phyloP scores from a whole-genome alignment of 1,140 invertebrate genomes.

The Diplogasteroides magnus region DNA sequence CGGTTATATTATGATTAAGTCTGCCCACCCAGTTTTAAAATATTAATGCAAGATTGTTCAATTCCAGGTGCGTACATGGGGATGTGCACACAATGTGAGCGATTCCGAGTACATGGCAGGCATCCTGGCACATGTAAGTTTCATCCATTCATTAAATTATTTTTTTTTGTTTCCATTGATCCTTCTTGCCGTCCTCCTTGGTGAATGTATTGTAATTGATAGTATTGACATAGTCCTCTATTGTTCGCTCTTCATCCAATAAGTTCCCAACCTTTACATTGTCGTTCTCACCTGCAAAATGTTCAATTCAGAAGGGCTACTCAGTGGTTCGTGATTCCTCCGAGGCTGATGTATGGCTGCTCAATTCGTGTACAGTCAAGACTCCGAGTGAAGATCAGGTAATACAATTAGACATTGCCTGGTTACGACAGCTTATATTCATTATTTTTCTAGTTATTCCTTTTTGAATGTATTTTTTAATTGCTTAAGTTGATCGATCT shows the following conservation, averaged over 20 bases:
- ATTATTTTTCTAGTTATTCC: background rate
- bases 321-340: slow-evolving; percentile 66
- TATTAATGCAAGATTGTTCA: too few species aligned
- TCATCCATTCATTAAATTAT: slow-evolving; percentile 41
- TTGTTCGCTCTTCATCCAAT: too few species aligned
- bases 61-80: slow-evolving; percentile 93
- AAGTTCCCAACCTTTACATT: too few species aligned
- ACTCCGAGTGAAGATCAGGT: slow-evolving; percentile 94
- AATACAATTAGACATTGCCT: slow-evolving; percentile 55
- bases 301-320: slow-evolving; percentile 28
- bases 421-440: background rate
- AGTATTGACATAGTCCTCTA: too few species aligned
- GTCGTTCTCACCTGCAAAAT: too few species aligned
- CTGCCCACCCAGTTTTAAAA: too few species aligned
- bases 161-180: slow-evolving; percentile 4
- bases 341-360: slow-evolving; percentile 81
- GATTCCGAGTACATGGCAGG: slow-evolving; percentile 95
- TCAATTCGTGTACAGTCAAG: slow-evolving; percentile 97
- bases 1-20: too few species aligned
- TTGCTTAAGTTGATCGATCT: background rate
- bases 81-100: slow-evolving; percentile 90
- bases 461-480: background rate
- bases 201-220: background rate
- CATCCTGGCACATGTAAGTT: slow-evolving; percentile 63
- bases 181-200: slow-evolving; percentile 17